Evolutionary conservation across 2,797 vertebrate genomes (phyloP), one percentile per base, ranked within the genome.

Genomic region (Dryobates pubescens): DNA sequence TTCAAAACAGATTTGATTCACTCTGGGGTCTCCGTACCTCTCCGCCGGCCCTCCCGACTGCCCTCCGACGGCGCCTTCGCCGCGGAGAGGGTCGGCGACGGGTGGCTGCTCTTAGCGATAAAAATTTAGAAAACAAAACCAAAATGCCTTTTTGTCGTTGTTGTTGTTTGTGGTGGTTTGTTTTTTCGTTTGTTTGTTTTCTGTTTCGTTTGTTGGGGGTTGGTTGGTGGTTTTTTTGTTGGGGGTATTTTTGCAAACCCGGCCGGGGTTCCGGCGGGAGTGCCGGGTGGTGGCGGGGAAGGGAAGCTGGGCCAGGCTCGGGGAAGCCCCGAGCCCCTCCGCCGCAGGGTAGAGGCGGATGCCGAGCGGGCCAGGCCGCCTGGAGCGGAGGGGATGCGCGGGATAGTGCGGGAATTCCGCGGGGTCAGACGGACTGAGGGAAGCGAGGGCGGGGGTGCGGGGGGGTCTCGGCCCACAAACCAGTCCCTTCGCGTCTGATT

Each of bases 401-500:
- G 75, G 49, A 17, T 63, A 13, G 59, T 12, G 86, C 3, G 58
- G 13, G 78, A n/a, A 68, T 56, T 23, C 23, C 22, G 8, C 17
- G 47, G 47, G 47, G 47, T 49, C 47, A 23, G 54, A 1, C 19
- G 41, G 34, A 10, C 22, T 49, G n/a, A 14, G 20, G 76, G 63
- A 79, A 14, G 27, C 7, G 41, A 18, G 47, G 61, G 83, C 47
- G 86, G 45, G 86, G 69, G 95, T 86, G 34, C 9, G 34, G 4
- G 38, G 38, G 38, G 38, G 38, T 95, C 94, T 95, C 89, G 96
- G 95, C 96, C 95, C 97, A 95, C 96, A 90, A 94, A 94, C 96
- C 96, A 97, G 96, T 95, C 96, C 70, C 92, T 53, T 96, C 96
- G 91, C 74, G 96, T 96, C 96, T 95, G 96, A 95, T 97, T 97